A percentile compares a stretch with the other conserved stretches of the same genome.
phyloP scores from a whole-genome alignment of 2,797 vertebrate species.

The Ciconia nigra region DNA sequence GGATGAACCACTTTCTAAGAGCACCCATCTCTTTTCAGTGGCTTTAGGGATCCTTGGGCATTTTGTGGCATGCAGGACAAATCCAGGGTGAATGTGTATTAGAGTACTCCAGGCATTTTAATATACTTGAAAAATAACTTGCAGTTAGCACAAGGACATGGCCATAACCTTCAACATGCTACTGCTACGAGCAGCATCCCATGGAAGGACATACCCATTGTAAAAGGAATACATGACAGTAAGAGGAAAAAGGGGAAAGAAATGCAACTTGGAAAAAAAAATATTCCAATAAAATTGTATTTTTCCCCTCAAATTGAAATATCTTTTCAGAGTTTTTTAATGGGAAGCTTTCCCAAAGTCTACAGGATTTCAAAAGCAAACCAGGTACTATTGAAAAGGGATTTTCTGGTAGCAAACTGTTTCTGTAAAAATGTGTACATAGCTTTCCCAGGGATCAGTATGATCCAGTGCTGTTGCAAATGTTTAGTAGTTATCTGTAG shows the following conservation, averaged over 20 bases:
- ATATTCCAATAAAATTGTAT: background rate
- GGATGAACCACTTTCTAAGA: background rate
- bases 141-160: background rate
- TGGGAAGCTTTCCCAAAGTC: background rate
- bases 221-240: background rate
- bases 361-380: background rate
- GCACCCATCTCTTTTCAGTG: background rate
- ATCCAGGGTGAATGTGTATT: background rate
- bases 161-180: background rate
- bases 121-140: background rate
- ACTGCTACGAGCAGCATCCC: background rate
- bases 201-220: background rate
- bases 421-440: background rate
- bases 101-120: background rate
- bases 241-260: background rate
- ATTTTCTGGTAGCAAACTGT: conserved; percentile 1
- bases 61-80: background rate
- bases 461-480: conserved; percentile 32
- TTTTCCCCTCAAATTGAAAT: background rate
- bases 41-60: background rate
- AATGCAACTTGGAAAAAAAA: background rate
- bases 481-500: conserved; percentile 28
- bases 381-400: background rate
- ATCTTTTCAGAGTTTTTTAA: background rate
- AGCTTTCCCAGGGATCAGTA: background rate